phyloP scores from a whole-genome alignment of 2,113 vertebrate species.

The Aplodontia rufa region DNA sequence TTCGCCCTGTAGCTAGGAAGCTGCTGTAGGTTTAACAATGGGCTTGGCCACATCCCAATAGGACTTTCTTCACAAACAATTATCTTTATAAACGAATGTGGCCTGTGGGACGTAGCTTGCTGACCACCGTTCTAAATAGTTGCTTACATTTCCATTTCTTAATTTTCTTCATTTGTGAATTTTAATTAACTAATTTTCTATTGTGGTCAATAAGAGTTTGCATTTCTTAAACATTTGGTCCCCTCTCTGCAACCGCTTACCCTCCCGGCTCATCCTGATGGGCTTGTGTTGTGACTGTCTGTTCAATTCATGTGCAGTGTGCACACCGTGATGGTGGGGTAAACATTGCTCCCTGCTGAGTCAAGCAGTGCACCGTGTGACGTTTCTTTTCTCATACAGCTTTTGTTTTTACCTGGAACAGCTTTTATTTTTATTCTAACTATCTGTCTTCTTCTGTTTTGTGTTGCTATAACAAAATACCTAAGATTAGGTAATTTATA shows the following conservation, averaged over 20 bases:
- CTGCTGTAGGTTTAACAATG: background rate
- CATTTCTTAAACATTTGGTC: background rate
- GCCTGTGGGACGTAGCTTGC: background rate
- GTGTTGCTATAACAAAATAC: background rate
- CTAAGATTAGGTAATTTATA: background rate
- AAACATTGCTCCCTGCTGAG: background rate
- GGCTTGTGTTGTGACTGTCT: background rate
- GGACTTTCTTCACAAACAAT: background rate
- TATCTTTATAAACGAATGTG: background rate
- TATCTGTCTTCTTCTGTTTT: background rate
- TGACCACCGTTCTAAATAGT: conserved; percentile 9
- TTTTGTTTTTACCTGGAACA: background rate
- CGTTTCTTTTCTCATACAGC: background rate
- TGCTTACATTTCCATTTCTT: background rate
- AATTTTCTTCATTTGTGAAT: conserved; percentile 20
- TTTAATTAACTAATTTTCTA: conserved; percentile 14
- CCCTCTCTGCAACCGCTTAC: background rate
- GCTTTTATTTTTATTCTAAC: no score
- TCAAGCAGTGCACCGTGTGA: background rate
- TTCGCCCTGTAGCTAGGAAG: background rate
- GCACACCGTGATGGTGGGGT: background rate
- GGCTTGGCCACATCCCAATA: background rate
- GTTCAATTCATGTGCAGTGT: background rate
- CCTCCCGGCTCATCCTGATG: background rate
- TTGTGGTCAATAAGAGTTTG: background rate